phyloP scores from a whole-genome alignment of 2,888 invertebrate genomes.

The Ramazzottius varieornatus region DNA sequence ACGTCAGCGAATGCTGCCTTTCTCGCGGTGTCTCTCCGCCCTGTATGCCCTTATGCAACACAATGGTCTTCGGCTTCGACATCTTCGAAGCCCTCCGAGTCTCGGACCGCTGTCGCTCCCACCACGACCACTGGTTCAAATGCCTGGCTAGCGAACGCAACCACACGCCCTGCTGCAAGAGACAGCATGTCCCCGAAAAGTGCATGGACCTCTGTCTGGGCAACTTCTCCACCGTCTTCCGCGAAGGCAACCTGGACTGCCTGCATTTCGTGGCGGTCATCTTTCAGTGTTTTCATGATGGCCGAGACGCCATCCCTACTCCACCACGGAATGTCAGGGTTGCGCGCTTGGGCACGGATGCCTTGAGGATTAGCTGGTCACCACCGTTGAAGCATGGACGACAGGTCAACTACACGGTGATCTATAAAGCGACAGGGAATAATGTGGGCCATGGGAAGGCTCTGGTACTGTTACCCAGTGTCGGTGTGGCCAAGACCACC shows the following conservation, averaged over 20 bases:
- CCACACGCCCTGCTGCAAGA: constrained; percentile 2
- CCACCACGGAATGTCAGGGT: background rate
- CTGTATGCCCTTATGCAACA: background rate
- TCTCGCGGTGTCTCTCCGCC: background rate
- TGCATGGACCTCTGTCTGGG: constrained; percentile 2
- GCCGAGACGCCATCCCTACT: background rate
- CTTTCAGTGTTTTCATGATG: background rate
- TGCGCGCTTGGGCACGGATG: background rate
- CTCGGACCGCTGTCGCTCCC: background rate
- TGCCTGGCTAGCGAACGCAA: constrained; percentile 1
- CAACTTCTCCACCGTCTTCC: constrained; percentile 3
- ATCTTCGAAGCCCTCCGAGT: background rate
- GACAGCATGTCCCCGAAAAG: background rate
- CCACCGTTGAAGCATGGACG: background rate
- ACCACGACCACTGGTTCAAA: background rate
- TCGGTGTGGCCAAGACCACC: background rate
- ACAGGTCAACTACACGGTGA: background rate
- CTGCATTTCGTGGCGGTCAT: constrained; percentile 2
- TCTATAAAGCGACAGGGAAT: background rate
- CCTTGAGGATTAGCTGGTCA: background rate
- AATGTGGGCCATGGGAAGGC: background rate
- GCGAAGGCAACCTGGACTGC: background rate
- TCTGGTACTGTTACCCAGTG: too few relatives aligned
- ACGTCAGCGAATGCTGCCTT: background rate
- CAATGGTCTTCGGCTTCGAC: background rate